Base-by-base conservation (phyloP, 2,888 invertebrate species). In the Clepsis dumicolana region DNA sequence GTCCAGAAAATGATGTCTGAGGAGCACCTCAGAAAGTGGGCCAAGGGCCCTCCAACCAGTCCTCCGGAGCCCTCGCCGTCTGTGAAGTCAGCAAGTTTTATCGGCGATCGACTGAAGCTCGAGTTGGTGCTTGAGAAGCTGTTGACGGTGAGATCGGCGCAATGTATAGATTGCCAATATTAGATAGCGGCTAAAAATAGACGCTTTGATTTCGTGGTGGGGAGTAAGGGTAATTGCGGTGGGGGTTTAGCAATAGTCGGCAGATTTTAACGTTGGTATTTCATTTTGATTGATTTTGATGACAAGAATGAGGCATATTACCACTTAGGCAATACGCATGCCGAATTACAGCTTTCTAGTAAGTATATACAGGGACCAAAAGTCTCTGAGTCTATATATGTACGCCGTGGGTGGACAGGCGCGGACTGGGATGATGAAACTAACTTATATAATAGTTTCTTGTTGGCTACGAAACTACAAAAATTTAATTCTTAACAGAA, bases 21-120 rank as follows among this genome's bases (percentile, higher is more conserved):
- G 78, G 76, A 48, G 69, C 64, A 65, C 65, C 75, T 72, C 77
- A 73, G 76, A 80, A 81, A 79, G 71, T 81, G 74, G 81, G 81
- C 73, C 81, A 80, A 82, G 81, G 68, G 71, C 65, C 29, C 75
- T 75, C 67, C 18, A 73, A 72, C 29, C 32, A 27, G 50, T 14
- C 27, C 54, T 54, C 54, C 4, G 16, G 35, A 32, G 56, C 67
- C 65, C 77, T 66, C 71, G 21, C 60, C 38, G 73, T 27, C 64
- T 72, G 74, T 73, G 73, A 61, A 74, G 75, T 75, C 80, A 79
- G 78, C 74, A 41, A 65, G 73, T 76, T 73, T 74, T 77, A 80
- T 81, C 81, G 65, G 74, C 73, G 74, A 52, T 70, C 61, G 64
- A 38, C 57, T 59, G 68, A 66, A 68, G 70, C 69, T 25, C 71